Evolutionary conservation across 35 echinoderm and acorn worm genomes (phyloP).

Genomic region (Ophioderma brevispina): DNA sequence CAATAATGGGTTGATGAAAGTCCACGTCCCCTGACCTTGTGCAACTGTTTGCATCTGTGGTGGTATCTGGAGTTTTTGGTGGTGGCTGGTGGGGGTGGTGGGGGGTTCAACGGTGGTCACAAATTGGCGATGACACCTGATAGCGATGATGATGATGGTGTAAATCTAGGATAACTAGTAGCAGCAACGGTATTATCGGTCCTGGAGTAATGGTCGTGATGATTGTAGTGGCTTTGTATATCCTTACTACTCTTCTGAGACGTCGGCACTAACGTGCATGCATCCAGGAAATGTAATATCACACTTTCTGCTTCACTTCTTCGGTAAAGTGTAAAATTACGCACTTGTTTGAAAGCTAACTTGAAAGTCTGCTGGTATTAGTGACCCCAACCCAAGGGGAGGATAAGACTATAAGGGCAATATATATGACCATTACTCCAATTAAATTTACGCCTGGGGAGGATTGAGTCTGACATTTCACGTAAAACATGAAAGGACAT

Average conservation of each 20-base stretch:
- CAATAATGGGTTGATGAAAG: no score
- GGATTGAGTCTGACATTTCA: neutral
- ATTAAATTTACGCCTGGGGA: neutral
- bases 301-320: neutral
- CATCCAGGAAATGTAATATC: neutral
- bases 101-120: no score
- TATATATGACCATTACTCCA: constrained; percentile 5
- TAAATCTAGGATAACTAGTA: no score
- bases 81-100: no score
- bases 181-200: no score
- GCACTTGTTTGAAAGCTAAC: neutral
- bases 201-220: no score
- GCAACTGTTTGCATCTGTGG: no score
- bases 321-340: neutral
- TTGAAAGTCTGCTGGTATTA: neutral
- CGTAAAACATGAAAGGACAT: neutral
- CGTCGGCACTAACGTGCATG: neutral
- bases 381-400: neutral
- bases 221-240: no score
- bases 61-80: no score
- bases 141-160: no score
- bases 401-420: neutral
- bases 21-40: no score
- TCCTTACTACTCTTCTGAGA: neutral
- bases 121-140: no score